Evolutionary conservation across 2,888 invertebrate genomes (phyloP).

Genomic region (Salticus scenicus): DNA sequence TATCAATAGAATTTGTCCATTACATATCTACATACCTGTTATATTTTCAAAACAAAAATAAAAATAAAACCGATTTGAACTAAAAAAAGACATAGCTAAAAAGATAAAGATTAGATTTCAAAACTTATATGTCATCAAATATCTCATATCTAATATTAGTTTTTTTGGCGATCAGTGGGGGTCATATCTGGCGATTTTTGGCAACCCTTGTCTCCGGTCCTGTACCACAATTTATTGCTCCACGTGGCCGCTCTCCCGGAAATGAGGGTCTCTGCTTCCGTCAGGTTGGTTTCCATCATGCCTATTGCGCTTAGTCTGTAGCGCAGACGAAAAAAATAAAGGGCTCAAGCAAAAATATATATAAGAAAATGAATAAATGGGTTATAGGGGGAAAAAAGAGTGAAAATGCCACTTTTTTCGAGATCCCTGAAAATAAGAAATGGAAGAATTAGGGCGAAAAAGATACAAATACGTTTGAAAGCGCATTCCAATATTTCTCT

Average conservation of each 20-base stretch:
- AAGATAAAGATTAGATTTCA: too few relatives aligned
- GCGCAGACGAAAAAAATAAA: conserved; percentile 2
- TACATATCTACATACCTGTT: too few relatives aligned
- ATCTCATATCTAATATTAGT: not conserved
- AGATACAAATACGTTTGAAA: conserved; percentile 16
- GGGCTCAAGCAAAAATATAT: conserved; percentile 14
- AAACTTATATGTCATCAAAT: not conserved
- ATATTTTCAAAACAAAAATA: too few relatives aligned
- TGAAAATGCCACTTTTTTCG: conserved; percentile 42
- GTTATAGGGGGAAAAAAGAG: conserved; percentile 27
- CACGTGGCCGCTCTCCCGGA: conserved; percentile 69
- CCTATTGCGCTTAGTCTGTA: conserved; percentile 34
- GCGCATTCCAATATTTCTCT: not conserved
- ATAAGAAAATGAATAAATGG: conserved; percentile 52
- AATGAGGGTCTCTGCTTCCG: conserved; percentile 69
- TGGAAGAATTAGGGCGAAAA: conserved; percentile 36
- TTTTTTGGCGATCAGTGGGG: conserved; percentile 23
- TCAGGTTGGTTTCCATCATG: conserved; percentile 70
- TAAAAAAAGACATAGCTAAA: too few relatives aligned
- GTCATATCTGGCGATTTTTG: conserved; percentile 30
- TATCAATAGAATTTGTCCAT: too few relatives aligned
- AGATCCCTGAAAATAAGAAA: conserved; percentile 29
- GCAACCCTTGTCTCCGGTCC: conserved; percentile 49
- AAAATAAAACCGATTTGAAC: too few relatives aligned
- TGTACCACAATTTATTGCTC: conserved; percentile 68